Evolutionary conservation across 2,113 vertebrate genomes (phyloP), one percentile per base, ranked within the genome.

Genomic region (Pyxicephalus adspersus): DNA sequence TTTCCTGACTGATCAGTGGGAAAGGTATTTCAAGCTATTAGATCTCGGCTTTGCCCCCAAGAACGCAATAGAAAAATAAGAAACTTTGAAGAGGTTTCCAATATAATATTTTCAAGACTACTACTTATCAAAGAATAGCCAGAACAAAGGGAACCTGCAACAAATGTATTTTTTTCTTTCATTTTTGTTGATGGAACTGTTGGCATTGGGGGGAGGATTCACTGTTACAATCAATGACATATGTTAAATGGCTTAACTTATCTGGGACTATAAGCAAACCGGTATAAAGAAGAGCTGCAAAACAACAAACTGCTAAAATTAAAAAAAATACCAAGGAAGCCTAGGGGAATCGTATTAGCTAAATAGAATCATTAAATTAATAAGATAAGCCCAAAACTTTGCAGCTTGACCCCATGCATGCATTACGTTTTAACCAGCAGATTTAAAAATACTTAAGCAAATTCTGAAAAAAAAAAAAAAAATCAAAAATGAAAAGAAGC

Each of bases 1-100:
- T 89, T 89, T 90, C 89, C 90, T 89, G 87, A 16, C 58, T 71
- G 83, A 89, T 87, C 87, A 86, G 29, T 84, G 84, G 88, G 87
- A 87, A 90, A 89, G 89, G 86, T 86, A 90, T 89, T 88, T 87
- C 83, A 87, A 86, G 84, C 71, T 72, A 85, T 66, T n/a, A 84
- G 74, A 70, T 71, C 81, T 75, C 87, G 74, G 75, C 79, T 18
- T 25, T 73, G 57, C 60, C 79, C 66, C 58, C 58, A 64, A 81
- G 31, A 34, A 52, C 8, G 52, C 3, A 45, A 45, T 7, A 50
- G 18, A 58, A n/a, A 38, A 7, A 23, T 3, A 50, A 16, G 20
- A 65, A 0, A 1, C 64, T 83, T 50, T 16, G 57, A 81, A 77
- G 80, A 84, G 70, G 75, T 80, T 67, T 52, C n/a, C 11, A 54